These are phyloP conservation scores for Endomychus coccineus DNA, from an alignment of 2,888 invertebrate genomes.

Conservation along the genomic window DNA sequence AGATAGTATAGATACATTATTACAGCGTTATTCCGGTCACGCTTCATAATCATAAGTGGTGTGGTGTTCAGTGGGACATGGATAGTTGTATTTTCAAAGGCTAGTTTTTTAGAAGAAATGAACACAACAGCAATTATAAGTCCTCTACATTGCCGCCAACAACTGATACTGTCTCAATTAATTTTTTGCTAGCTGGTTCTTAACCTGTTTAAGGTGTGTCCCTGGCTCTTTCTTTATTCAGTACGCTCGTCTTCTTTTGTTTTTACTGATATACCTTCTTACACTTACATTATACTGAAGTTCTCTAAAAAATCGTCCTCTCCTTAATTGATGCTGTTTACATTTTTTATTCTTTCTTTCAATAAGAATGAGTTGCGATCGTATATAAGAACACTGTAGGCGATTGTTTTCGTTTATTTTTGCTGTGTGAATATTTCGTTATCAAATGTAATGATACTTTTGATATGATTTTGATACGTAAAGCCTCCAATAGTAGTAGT, in stretches of 20 bases:
- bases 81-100: background rate
- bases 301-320: too few species aligned
- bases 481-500: too few species aligned
- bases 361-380: too few species aligned
- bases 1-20: too few species aligned
- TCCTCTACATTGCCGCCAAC: background rate
- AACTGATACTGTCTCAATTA: constrained; percentile 3
- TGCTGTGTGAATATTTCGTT: too few species aligned
- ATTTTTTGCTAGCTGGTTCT: constrained; percentile 2
- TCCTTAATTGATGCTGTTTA: too few species aligned
- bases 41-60: background rate
- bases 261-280: background rate
- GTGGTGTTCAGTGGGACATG: background rate
- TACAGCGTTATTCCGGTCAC: constrained; percentile 3
- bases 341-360: too few species aligned
- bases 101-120: constrained; percentile 1
- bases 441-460: too few species aligned
- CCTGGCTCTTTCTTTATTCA: background rate
- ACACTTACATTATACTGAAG: too few species aligned
- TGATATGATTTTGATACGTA: too few species aligned
- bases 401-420: too few species aligned
- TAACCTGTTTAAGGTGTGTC: background rate
- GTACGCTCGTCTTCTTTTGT: background rate
- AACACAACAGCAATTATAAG: constrained; percentile 1
- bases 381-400: too few species aligned